Evolutionary conservation across 2,888 invertebrate species (phyloP), one percentile per base, ranked within the genome.

Genomic region (Alcis repandata): DNA sequence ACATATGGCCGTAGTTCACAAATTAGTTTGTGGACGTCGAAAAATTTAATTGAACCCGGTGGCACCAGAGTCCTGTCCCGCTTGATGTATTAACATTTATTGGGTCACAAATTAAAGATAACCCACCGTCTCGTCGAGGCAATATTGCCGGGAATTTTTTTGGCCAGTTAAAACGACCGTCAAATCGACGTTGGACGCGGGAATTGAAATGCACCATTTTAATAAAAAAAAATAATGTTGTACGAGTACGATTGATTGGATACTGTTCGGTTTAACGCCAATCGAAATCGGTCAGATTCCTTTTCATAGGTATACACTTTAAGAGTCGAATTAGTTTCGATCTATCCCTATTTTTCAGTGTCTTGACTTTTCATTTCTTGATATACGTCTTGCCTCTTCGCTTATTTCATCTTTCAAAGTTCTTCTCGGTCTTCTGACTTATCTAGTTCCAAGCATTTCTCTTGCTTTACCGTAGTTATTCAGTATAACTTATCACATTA

Each of bases 41-140:
- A 86, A 92, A 89, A 89, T 86, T 89, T 87, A 89, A 91, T 90
- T 88, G 87, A 82, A 88, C 82, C 77, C 75, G 76, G 79, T 79
- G 74, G 78, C 79, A 74, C 78, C 75, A 76, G 78, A 75, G 79
- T 70, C 75, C 70, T 79, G 79, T 77, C 77, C 77, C 85, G 82
- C 71, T 82, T 92, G 92, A 92, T 89, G 88, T 90, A 91, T 92
- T 90, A 90, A 91, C 90, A 91, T 91, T 92, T 91, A 92, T 93
- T 92, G 91, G 87, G 89, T 91, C 86, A 88, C 91, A 90, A 90
- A 91, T 91, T 92, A 89, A 92, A 93, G 89, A 89, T 90, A 86
- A 85, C 86, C 77, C 81, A 78, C 65, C 80, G 83, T 82, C 57
- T 82, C 79, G 79, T 74, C 74, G 71, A 78, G 77, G 77, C 80